Conservation (phyloP, 2,888 invertebrate genomes). For the Cosmopolites sordidus region DNA sequence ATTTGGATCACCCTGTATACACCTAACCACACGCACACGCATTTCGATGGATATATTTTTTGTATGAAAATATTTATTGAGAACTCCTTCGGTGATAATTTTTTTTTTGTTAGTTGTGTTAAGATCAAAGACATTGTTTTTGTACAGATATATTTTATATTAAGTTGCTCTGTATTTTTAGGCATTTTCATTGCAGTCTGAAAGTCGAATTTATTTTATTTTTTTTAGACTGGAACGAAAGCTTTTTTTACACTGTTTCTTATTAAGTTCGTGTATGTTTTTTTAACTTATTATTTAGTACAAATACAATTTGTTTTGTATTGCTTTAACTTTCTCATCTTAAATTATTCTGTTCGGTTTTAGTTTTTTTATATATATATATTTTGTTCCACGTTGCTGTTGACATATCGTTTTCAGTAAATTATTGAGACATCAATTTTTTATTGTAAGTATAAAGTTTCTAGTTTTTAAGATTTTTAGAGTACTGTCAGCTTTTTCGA, state of each 20-base stretch:
- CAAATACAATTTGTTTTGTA: slow-evolving; percentile 39
- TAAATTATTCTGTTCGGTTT: slow-evolving; percentile 27
- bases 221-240: slow-evolving; percentile 32
- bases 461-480: slow-evolving; percentile 17
- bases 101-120: slow-evolving; percentile 37
- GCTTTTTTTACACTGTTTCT: slow-evolving; percentile 13
- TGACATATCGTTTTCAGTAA: slow-evolving; percentile 24
- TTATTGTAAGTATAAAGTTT: slow-evolving; percentile 16
- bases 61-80: slow-evolving; percentile 20
- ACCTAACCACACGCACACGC: slow-evolving; percentile 1
- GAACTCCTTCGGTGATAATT: slow-evolving; percentile 41
- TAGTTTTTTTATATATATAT: slow-evolving; percentile 17
- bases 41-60: slow-evolving; percentile 9
- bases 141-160: slow-evolving; percentile 41
- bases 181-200: slow-evolving; percentile 11
- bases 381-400: slow-evolving; percentile 18
- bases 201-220: neutral
- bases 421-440: slow-evolving; percentile 1
- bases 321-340: slow-evolving; percentile 31
- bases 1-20: too few species aligned
- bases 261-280: slow-evolving; percentile 27
- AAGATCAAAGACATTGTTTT: slow-evolving; percentile 43
- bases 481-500: slow-evolving; percentile 4
- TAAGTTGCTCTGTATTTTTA: slow-evolving; percentile 15
- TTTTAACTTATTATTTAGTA: slow-evolving; percentile 39